These are phyloP conservation scores for Habroteleia sp. DNA, from an alignment of 2,888 invertebrate species.

Conservation along the genomic window DNA sequence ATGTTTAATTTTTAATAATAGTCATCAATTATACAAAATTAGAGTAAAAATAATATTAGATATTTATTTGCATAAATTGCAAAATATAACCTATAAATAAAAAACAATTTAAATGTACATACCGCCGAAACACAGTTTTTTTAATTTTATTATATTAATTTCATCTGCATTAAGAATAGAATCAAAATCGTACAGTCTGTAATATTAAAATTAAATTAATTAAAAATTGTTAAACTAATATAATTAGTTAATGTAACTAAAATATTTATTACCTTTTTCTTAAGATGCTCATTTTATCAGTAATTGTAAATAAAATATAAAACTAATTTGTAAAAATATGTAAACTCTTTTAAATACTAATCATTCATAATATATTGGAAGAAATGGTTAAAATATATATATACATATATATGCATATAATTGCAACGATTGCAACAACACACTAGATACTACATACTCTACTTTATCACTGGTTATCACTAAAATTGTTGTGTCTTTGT, in stretches of 20 bases:
- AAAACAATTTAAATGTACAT: constrained; percentile 68
- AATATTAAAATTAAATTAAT: constrained; percentile 70
- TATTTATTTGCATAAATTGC: background rate
- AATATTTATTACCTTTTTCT: constrained; percentile 70
- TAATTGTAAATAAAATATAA: too few relatives aligned
- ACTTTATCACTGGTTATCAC: too few relatives aligned
- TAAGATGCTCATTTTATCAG: constrained; percentile 76
- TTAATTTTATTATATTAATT: constrained; percentile 86
- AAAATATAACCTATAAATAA: constrained; percentile 6
- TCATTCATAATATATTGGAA: too few relatives aligned
- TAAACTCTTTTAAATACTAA: too few relatives aligned
- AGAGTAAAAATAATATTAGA: background rate
- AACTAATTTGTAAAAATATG: too few relatives aligned
- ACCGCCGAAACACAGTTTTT: constrained; percentile 91
- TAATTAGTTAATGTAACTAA: background rate
- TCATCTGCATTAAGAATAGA: constrained; percentile 86
- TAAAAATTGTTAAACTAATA: too few relatives aligned
- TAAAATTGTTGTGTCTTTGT: too few relatives aligned
- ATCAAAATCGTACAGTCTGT: constrained; percentile 91
- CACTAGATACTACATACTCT: too few relatives aligned
- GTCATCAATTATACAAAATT: background rate
- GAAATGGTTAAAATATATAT: too few relatives aligned
- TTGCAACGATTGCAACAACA: too few relatives aligned
- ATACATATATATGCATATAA: too few relatives aligned
- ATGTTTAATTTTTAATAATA: too few relatives aligned